Base-by-base conservation (phyloP, 2,113 vertebrate genomes). In the Columba livia region DNA sequence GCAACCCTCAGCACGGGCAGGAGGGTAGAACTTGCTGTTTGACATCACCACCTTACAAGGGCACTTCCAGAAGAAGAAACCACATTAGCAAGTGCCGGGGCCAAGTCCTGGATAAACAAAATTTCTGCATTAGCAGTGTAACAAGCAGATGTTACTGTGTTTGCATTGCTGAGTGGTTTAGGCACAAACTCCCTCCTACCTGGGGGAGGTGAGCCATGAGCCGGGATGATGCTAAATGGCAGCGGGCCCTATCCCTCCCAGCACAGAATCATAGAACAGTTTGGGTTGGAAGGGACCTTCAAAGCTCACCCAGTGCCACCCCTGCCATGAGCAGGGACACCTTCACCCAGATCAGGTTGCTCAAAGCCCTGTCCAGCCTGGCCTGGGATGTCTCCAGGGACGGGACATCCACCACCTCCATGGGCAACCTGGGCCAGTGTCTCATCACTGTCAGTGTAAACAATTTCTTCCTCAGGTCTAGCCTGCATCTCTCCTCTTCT, bases 1-100 rank as follows among this genome's bases (percentile, higher is more conserved):
- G 66, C 7, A 82, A 34, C 28, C 24, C n/a, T 38, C 2, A 2
- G 51, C 8, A 3, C 0, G 3, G 24, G 10, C 4, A 2, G 32
- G 24, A 77, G 28, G 5, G 9, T 53, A 40, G 50, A 57, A 89
- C 29, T 34, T 36, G 40, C 38, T 61, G 11, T 61, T 75, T 72
- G 82, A 42, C 15, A 5, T 38, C 91, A 80, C 26, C 20, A 21
- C 44, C 56, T 77, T 47, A 48, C 11, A 12, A 94, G 15, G 48
- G 56, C 66, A 56, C 36, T 57, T 67, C 53, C 54, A 92, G 65
- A 70, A 11, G 32, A 82, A 51, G 42, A 69, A 80, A 83, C 4
- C 26, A 56, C 19, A 26, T 3, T 4, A 54, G 20, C 12, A 72
- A 79, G 28, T 20, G 32, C 20, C 4, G 2, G 17, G 61, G 16